Base-by-base conservation (phyloP, 35 echinoderm and acorn worm species). In the Nesometra sesokonis region DNA sequence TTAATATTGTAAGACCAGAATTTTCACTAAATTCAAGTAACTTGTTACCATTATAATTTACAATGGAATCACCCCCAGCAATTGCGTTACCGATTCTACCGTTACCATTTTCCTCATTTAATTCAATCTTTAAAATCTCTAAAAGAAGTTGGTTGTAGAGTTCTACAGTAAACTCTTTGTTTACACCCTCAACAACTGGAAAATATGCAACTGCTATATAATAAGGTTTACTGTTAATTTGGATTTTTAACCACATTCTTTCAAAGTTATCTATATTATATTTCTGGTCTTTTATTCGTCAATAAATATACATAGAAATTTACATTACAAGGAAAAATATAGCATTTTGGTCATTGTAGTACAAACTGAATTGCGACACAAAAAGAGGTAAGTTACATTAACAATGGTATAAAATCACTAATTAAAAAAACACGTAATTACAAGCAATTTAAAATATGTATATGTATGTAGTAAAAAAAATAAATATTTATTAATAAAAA, bases 201-300 rank as follows among this genome's bases (percentile, higher is more conserved):
- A 86, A 57, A 78, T 86, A 86, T 36, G 30, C 85, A 76, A 78
- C 30, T 3, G 46, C 85, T 35, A 86, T n/a, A 78, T 35, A 78
- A 32, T 78, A 29, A 19, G 85, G 34, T 35, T 77, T 33, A 19
- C 36, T 67, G 11, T 29, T 76, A 78, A 31, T 37, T 23, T 39
- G 37, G 11, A 86, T 27, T 36, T 86, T 86, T 17, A 86, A 11
- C 85, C 85, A 86, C n/a, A 86, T 31, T 78, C 85, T 32, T 86
- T 86, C 85, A 77, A 36, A 77, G 0, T 86, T 76, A 78, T 86
- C 85, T n/a, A 11, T 3, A 78, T 78, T 77, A n/a, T n/a, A n/a
- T n/a, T n/a, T n/a, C n/a, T n/a, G n/a, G n/a, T n/a, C n/a, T n/a
- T n/a, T n/a, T n/a, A n/a, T n/a, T n/a, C n/a, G n/a, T n/a, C n/a